A percentile compares a stretch with the other conserved stretches of the same genome.
phyloP scores from a whole-genome alignment of 2,888 invertebrate species.

The Idaea straminata region DNA sequence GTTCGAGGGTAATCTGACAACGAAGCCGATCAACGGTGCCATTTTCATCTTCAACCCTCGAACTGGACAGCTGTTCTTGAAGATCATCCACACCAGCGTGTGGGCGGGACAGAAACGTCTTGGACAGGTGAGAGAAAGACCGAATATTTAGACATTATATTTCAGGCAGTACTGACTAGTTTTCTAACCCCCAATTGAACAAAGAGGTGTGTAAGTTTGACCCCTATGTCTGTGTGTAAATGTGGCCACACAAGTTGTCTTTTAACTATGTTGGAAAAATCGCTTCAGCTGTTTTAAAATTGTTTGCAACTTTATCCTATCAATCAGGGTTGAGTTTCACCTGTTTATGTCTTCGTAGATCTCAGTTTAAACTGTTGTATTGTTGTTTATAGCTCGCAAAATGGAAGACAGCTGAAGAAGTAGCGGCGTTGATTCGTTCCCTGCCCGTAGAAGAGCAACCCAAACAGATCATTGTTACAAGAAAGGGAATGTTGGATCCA shows the following conservation, averaged over 20 bases:
- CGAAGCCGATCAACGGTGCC: constrained; percentile 99
- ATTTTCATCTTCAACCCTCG: constrained; percentile 99
- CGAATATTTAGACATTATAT: background rate
- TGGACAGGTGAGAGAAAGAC: constrained; percentile 84
- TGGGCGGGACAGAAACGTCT: constrained; percentile 99
- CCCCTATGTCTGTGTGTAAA: too few relatives aligned
- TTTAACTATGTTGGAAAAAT: too few relatives aligned
- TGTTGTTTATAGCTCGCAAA: constrained; percentile 88
- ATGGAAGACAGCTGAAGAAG: constrained; percentile 99
- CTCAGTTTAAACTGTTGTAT: constrained; percentile 4
- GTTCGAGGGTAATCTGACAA: constrained; percentile 99
- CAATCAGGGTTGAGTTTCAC: too few relatives aligned
- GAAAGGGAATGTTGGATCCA: constrained; percentile 99
- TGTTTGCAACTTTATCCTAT: too few relatives aligned
- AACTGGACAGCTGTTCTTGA: constrained; percentile 98
- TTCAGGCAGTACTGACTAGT: too few relatives aligned
- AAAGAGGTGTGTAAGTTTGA: too few relatives aligned
- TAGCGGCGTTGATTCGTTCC: constrained; percentile 98
- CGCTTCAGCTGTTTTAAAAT: too few relatives aligned
- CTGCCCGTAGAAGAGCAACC: constrained; percentile 99
- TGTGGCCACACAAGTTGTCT: too few relatives aligned
- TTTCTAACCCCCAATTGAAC: too few relatives aligned
- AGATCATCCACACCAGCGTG: constrained; percentile 99
- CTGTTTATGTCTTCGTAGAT: background rate
- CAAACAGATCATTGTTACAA: constrained; percentile 99